phyloP scores from a whole-genome alignment of 2,113 vertebrate genomes.

The Daboia siamensis region DNA sequence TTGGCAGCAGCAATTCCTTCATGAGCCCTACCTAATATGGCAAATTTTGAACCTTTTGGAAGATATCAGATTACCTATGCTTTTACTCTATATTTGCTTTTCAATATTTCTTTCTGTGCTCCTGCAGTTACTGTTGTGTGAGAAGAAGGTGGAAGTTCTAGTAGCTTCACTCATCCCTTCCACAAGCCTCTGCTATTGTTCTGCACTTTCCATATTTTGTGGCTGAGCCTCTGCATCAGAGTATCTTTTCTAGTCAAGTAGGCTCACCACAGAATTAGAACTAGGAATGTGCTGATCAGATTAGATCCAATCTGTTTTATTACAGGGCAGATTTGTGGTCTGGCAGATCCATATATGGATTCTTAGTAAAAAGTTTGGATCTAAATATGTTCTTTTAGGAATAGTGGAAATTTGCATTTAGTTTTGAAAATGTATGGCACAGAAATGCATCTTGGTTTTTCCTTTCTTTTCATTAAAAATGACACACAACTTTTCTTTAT shows the following conservation, averaged over 20 bases:
- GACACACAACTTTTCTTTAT: background rate
- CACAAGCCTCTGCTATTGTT: background rate
- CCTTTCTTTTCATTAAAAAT: background rate
- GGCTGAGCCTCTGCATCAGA: background rate
- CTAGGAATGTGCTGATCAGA: background rate
- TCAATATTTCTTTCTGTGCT: background rate
- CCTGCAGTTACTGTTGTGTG: background rate
- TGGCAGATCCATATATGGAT: background rate
- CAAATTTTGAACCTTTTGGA: background rate
- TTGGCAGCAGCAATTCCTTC: background rate
- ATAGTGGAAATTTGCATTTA: background rate
- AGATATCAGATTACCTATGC: background rate
- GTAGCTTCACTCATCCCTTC: background rate
- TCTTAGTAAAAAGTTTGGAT: background rate
- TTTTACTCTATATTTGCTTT: background rate
- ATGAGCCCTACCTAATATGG: background rate
- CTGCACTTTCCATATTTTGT: background rate
- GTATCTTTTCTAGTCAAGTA: background rate
- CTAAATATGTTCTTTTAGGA: background rate
- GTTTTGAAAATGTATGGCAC: background rate
- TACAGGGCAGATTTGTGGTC: background rate
- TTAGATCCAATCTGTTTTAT: background rate
- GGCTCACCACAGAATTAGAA: background rate
- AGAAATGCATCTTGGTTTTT: background rate
- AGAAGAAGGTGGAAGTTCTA: background rate